Evolutionary conservation across 2,113 vertebrate genomes (phyloP).

Genomic region (Eudyptes chrysolophus): DNA sequence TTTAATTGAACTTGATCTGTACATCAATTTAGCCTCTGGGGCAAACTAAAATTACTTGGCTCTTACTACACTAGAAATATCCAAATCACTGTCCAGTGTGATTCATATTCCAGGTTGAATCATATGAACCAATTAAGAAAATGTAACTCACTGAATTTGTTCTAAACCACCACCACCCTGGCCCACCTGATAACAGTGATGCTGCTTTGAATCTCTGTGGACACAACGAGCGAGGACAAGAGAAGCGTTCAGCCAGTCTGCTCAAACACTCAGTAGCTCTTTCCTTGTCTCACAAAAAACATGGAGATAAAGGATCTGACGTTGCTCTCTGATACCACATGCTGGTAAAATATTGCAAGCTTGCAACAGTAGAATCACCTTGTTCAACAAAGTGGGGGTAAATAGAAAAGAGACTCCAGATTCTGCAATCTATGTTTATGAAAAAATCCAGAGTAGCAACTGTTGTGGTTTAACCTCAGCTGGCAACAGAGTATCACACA

Average conservation of each 20-base stretch:
- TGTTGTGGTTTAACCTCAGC: too few relatives aligned
- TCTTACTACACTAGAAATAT: neutral
- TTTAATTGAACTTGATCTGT: neutral
- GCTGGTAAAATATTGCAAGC: neutral
- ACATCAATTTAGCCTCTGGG: neutral
- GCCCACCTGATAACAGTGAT: neutral
- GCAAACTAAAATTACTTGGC: constrained; percentile 14
- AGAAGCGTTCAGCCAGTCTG: fast-evolving
- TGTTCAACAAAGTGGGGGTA: neutral
- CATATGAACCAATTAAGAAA: neutral
- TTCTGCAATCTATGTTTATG: neutral
- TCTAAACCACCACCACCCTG: neutral
- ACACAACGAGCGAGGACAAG: neutral
- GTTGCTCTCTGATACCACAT: too few relatives aligned
- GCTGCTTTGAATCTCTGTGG: neutral
- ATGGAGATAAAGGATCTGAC: fast-evolving
- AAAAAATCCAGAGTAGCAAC: neutral
- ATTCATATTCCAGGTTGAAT: neutral
- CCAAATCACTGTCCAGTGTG: neutral
- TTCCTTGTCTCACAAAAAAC: neutral
- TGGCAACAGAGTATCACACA: too few relatives aligned
- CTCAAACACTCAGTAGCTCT: neutral
- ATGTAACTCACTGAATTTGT: neutral
- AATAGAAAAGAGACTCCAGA: neutral
- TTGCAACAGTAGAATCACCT: neutral